Base-by-base conservation (phyloP, 1,140 invertebrate genomes). In the Scaptomyza graminum region DNA sequence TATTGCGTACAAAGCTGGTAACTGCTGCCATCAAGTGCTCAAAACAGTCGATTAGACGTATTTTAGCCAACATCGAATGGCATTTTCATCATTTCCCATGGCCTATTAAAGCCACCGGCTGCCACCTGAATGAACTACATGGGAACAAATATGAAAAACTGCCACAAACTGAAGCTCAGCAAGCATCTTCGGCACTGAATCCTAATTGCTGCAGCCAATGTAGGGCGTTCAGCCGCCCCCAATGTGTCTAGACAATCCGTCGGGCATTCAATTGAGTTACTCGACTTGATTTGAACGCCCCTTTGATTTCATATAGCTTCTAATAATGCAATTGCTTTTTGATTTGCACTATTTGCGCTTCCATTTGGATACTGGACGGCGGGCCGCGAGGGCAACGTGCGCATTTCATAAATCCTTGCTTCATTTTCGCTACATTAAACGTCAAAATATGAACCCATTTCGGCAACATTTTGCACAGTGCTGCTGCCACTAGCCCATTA, bases 381-480 rank as follows among this genome's bases (percentile, higher is more conserved):
- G 54, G 41, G 5, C 28, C 61, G 65, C 76, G 68, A 81, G 83
- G 83, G 83, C 76, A 87, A 88, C 76, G 68, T 74, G 83, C 83
- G 61, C 83, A 79, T 88, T 88, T 73, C 84, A 88, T 88, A 88
- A 88, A 88, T 88, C 83, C 66, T 72, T 49, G 76, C 83, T 89
- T 88, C 84, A 88, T 88, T 88, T 89, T 88, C 84, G 83, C 84
- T 88, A 88, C 83, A 88, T 89, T 88, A 79, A 88, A 89, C 83
- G 84, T 79, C 84, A 77, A 88, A 88, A 89, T 88, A 88, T 88
- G 84, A 88, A 88, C 83, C 83, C 84, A 88, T 88, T 88, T 88
- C 73, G 65, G 79, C 77, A 89, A 79, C 84, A 83, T 88, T 87
- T 82, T 73, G 43, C 68, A 52, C 79, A 57, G 13, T 49, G 73